Evolutionary conservation across 2,888 invertebrate species (phyloP).

Genomic region (Lithophane semibrunnea): DNA sequence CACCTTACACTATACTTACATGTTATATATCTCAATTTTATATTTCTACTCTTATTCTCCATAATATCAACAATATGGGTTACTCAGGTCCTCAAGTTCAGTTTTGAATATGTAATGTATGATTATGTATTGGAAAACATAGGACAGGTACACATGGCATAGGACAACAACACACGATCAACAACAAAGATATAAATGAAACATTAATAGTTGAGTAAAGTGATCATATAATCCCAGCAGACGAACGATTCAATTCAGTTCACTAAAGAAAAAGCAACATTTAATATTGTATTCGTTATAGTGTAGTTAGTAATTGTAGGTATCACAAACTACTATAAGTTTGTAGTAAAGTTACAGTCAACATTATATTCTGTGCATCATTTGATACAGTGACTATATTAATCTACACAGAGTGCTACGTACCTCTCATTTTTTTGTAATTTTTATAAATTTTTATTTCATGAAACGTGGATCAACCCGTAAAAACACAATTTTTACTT

Average conservation of each 20-base stretch:
- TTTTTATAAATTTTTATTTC: conserved; percentile 30
- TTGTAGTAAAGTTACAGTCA: conserved; percentile 70
- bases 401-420: conserved; percentile 84
- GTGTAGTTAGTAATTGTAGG: conserved; percentile 47
- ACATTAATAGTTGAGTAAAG: conserved; percentile 39
- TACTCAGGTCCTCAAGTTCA: background rate
- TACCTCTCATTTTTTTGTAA: conserved; percentile 69
- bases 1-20: conserved; percentile 17
- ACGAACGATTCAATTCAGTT: conserved; percentile 71
- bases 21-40: conserved; percentile 14
- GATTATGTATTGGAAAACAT: background rate
- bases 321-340: conserved; percentile 65
- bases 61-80: conserved; percentile 17
- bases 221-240: conserved; percentile 77
- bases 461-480: conserved; percentile 51
- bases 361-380: conserved; percentile 70
- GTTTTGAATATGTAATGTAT: background rate
- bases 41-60: conserved; percentile 12
- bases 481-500: conserved; percentile 55
- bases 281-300: conserved; percentile 69
- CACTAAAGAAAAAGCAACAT: conserved; percentile 82
- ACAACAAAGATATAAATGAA: conserved; percentile 3
- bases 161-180: background rate
- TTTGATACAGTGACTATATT: conserved; percentile 75
- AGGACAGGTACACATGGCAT: background rate